These are phyloP conservation scores for Betta splendens DNA, from an alignment of 2,797 vertebrate species.

Conservation along the genomic window DNA sequence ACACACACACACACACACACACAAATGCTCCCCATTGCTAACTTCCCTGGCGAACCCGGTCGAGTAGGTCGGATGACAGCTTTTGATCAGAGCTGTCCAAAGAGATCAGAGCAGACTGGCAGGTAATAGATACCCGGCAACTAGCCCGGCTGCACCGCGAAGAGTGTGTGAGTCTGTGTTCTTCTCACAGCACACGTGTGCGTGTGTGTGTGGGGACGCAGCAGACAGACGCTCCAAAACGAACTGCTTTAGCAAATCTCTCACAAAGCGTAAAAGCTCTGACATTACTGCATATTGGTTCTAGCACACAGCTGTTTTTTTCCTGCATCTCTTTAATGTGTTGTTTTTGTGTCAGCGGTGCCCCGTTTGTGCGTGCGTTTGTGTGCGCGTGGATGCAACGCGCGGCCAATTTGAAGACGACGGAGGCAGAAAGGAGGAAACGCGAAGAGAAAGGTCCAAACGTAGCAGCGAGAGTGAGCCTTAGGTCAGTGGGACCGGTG, in stretches of 20 bases:
- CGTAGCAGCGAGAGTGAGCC: slow-evolving; percentile 15
- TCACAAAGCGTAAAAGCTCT: slow-evolving; percentile 85
- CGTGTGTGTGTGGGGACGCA: slow-evolving; percentile 57
- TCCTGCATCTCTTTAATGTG: slow-evolving; percentile 26
- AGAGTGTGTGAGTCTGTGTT: slow-evolving; percentile 36
- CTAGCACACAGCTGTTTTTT: slow-evolving; percentile 87
- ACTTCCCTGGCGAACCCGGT: slow-evolving; percentile 65
- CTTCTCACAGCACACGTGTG: slow-evolving; percentile 6
- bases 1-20: slow-evolving; percentile 26
- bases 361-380: slow-evolving; percentile 38
- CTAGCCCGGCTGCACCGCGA: slow-evolving; percentile 75
- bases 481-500: slow-evolving; percentile 14
- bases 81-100: slow-evolving; percentile 99
- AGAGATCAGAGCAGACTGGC: slow-evolving; percentile 99
- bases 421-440: slow-evolving; percentile 3
- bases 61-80: slow-evolving; percentile 98
- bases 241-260: slow-evolving; percentile 76
- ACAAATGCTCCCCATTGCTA: slow-evolving; percentile 50
- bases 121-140: slow-evolving; percentile 98
- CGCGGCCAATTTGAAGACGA: slow-evolving; percentile 71
- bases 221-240: slow-evolving; percentile 85
- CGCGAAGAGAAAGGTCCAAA: slow-evolving; percentile 15
- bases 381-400: slow-evolving; percentile 79
- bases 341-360: slow-evolving; percentile 50
- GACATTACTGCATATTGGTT: slow-evolving; percentile 89